These are phyloP conservation scores for Gerris lacustris DNA, from an alignment of 2,888 invertebrate genomes.

Conservation along the genomic window DNA sequence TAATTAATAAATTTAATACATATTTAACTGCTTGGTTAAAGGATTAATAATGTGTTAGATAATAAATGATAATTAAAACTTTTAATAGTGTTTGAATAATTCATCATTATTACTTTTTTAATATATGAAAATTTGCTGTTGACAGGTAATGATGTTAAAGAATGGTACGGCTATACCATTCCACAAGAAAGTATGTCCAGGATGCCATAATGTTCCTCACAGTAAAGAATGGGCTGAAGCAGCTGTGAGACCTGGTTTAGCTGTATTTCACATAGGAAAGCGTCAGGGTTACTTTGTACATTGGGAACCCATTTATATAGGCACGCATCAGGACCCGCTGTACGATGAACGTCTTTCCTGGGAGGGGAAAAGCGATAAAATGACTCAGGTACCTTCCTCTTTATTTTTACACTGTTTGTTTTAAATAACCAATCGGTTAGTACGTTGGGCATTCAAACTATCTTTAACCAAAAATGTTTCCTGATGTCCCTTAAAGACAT, in stretches of 20 bases:
- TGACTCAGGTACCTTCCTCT: conserved; percentile 64
- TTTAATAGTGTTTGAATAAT: too few species aligned
- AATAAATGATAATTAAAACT: too few species aligned
- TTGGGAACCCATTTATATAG: conserved; percentile 91
- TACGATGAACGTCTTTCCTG: conserved; percentile 86
- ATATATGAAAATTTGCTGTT: neutral
- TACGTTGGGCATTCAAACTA: too few species aligned
- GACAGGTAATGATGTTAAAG: conserved; percentile 52
- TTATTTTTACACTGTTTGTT: too few species aligned
- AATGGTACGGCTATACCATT: conserved; percentile 76
- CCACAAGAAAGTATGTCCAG: conserved; percentile 78
- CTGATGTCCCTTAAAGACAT: too few species aligned
- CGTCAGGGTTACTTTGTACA: conserved; percentile 62
- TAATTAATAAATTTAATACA: too few species aligned
- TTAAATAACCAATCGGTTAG: too few species aligned
- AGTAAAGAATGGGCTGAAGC: conserved; percentile 69
- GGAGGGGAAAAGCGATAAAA: conserved; percentile 91
- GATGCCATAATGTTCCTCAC: conserved; percentile 78
- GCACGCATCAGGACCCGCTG: conserved; percentile 73
- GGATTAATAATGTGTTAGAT: too few species aligned
- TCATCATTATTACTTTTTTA: too few species aligned
- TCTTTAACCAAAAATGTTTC: too few species aligned
- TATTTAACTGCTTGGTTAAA: too few species aligned
- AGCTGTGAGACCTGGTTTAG: conserved; percentile 55
- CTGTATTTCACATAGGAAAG: conserved; percentile 75